A percentile compares a stretch with the other conserved stretches of the same genome.
These are phyloP conservation scores for Uropetala carovei DNA, from an alignment of 2,888 invertebrate species.

Conservation along the genomic window DNA sequence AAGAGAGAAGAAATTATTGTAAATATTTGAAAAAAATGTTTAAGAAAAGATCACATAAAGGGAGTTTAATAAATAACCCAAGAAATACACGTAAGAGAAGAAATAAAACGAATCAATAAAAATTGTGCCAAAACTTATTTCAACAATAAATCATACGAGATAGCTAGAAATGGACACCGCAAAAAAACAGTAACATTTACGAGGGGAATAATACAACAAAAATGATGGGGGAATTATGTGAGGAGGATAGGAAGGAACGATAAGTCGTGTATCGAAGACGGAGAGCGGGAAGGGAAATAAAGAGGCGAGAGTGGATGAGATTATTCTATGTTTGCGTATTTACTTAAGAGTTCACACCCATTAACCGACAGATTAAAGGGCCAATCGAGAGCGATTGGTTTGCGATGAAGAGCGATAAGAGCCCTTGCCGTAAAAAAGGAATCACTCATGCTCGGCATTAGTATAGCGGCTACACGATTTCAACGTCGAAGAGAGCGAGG, in stretches of 20 bases:
- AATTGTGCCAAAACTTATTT: no score
- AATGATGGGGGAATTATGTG: not conserved
- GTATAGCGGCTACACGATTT: not conserved
- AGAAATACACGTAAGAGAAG: no score
- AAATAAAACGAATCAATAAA: no score
- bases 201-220: not conserved
- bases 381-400: slow-evolving; percentile 26
- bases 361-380: slow-evolving; percentile 34
- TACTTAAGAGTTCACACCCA: slow-evolving; percentile 5
- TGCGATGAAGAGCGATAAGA: not conserved
- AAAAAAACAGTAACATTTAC: no score
- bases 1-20: no score
- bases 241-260: not conserved
- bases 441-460: not conserved
- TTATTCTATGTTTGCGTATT: not conserved
- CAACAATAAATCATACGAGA: no score
- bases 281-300: no score
- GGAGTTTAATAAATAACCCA: no score
- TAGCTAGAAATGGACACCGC: no score
- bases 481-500: no score
- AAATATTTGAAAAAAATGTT: no score
- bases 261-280: not conserved
- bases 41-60: no score
- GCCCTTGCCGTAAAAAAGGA: not conserved
- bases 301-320: slow-evolving; percentile 25